Evolutionary conservation across 2,888 invertebrate genomes (phyloP), one percentile per base, ranked within the genome.

Genomic region (Zonitis immaculata): DNA sequence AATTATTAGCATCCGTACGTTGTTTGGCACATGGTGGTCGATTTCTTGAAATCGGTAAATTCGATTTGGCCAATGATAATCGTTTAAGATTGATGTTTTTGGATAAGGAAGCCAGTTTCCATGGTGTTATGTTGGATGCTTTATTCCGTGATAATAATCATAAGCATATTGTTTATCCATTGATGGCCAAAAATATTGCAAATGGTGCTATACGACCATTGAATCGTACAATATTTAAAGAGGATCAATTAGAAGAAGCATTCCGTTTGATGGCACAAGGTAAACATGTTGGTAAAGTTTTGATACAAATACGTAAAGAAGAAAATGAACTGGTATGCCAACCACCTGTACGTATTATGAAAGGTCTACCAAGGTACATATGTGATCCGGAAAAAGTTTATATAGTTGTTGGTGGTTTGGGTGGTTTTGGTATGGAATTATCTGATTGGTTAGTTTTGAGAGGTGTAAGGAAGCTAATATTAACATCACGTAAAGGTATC

Each of bases 11-110:
- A 0, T 84, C 85, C 0, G 70, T 84, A 0, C 76, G 83, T 1
- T 85, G 85, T 58, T 70, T 85, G 8, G 81, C 78, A 1, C 59
- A 62, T 1, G 76, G 78, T 1, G 85, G 91, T 9, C 78, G 82
- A 25, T 92, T 92, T 73, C 73, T 91, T 48, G 91, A 92, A 76
- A 91, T 92, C 52, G 91, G 91, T 32, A 91, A 91, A 75, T 87
- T 84, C 67, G 91, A 92, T 73, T 76, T 91, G 64, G 79, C 83
- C 0, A 78, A 78, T 47, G 85, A 91, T 67, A 85, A 72, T 59
- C 72, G 82, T 6, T 65, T 85, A 11, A 81, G 80, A 1, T 81
- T 91, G 83, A 78, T 84, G 20, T 70, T 80, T 3, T 88, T 91
- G 70, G 73, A 87, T 46, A 84, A 83, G 56, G 87, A 89, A 66